Base-by-base conservation (phyloP, 2,888 invertebrate genomes). In the Andrena trimmerana region DNA sequence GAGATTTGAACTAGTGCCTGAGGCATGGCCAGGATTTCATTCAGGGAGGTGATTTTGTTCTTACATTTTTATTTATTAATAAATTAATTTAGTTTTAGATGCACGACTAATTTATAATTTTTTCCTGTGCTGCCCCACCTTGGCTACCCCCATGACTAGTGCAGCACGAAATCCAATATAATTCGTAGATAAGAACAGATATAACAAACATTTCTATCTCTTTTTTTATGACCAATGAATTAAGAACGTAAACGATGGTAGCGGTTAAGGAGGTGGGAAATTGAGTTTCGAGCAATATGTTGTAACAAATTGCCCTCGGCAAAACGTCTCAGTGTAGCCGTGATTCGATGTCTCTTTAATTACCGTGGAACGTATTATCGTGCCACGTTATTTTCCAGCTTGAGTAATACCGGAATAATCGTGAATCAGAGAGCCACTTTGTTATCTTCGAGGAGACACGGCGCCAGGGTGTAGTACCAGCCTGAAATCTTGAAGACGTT, bases 351-450 rank as follows among this genome's bases (percentile, higher is more conserved):
- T 54, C 59, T 20, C 50, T 13, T 71, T 59, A 72, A 78, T 78
- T 67, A 8, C 50, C 52, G 20, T 10, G 13, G 4, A 2, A 29
- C 54, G n/a, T 42, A 60, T 57, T 62, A 68, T 57, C 59, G 36
- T 16, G 33, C 31, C 48, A 50, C 70, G 74, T 68, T 71, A 68
- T 75, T 72, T 72, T 69, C 75, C 68, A 79, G 57, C 62, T 79
- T 79, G 84, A 84, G 76, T 84, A 76, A 84, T 83, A 70, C 84
- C 63, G 84, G 65, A 83, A 76, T 83, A 84, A 84, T 84, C 72
- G 84, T 76, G 79, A 72, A 84, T 76, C 84, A 84, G 75, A 42
- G 66, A 59, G 50, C 36, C 66, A 79, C 50, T 84, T 84, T 83
- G 84, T 84, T 84, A 84, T 84, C 75, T 75, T 69, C 54, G 72